Evolutionary conservation across 1,140 invertebrate species (phyloP).

Genomic region (Halictus rubicundus): DNA sequence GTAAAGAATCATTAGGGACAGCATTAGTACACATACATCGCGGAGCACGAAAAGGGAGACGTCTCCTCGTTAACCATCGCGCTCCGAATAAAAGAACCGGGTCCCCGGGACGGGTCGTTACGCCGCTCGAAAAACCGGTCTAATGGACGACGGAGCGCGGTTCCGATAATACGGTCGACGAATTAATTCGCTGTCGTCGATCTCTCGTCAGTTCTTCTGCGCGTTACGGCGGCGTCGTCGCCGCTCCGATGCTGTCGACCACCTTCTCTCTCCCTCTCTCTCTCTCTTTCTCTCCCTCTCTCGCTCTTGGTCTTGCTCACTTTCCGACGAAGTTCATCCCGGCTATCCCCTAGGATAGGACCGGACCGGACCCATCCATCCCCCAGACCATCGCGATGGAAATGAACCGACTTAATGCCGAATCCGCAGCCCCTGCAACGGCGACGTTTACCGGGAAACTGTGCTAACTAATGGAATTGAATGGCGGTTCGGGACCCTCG

Average conservation of each 20-base stretch:
- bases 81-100: conserved; percentile 40
- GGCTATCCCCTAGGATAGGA: too few relatives aligned
- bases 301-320: too few relatives aligned
- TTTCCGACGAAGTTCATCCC: too few relatives aligned
- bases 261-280: too few relatives aligned
- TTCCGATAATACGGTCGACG: conserved; percentile 36
- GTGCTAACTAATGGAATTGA: conserved; percentile 41
- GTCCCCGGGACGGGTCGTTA: conserved; percentile 37
- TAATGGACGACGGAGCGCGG: conserved; percentile 39
- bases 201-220: conserved; percentile 9
- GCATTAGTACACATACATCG: conserved; percentile 26
- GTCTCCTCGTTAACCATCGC: conserved; percentile 44
- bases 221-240: conserved; percentile 2
- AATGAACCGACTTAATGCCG: conserved; percentile 28
- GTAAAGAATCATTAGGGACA: conserved; percentile 42
- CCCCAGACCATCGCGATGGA: not conserved
- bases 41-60: conserved; percentile 5
- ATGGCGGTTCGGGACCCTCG: too few relatives aligned
- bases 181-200: conserved; percentile 47
- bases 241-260: too few relatives aligned
- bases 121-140: conserved; percentile 36
- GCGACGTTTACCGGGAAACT: conserved; percentile 27
- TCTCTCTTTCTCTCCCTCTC: too few relatives aligned
- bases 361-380: too few relatives aligned
- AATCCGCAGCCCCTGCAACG: not conserved